phyloP scores from a whole-genome alignment of 2,888 invertebrate genomes.

The Anthophora plumipes region DNA sequence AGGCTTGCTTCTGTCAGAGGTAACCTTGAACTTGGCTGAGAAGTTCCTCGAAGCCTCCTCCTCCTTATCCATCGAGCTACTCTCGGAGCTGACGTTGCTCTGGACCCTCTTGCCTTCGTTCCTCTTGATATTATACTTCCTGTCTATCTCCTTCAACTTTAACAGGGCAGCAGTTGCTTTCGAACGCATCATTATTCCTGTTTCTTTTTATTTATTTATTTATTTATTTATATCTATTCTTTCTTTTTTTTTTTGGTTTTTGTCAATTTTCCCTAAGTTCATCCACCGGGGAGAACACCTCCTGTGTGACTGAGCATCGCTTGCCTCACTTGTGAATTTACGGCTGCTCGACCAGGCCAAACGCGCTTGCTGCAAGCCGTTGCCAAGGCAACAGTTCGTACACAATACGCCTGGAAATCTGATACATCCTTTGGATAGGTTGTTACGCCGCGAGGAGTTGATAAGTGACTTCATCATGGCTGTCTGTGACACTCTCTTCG shows the following conservation, averaged over 20 bases:
- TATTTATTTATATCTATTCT: too few species aligned
- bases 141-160: conserved; percentile 78
- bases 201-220: background rate
- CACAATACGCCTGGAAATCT: conserved; percentile 25
- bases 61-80: too few species aligned
- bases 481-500: background rate
- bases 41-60: conserved; percentile 23
- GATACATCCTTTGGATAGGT: background rate
- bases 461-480: background rate
- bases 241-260: conserved; percentile 2
- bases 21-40: background rate
- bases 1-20: background rate
- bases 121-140: conserved; percentile 75
- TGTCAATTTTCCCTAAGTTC: background rate
- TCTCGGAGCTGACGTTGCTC: conserved; percentile 67
- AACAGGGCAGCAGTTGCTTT: conserved; percentile 77
- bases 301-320: conserved; percentile 27
- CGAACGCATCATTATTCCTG: conserved; percentile 71
- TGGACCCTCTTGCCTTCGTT: conserved; percentile 40
- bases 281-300: conserved; percentile 1
- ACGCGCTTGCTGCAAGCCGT: conserved; percentile 36
- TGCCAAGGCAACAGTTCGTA: conserved; percentile 55
- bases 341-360: conserved; percentile 9
- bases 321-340: conserved; percentile 61
- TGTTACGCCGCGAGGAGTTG: background rate